These are phyloP conservation scores for Ellobius talpinus DNA, from an alignment of 2,113 vertebrate genomes.

Conservation along the genomic window DNA sequence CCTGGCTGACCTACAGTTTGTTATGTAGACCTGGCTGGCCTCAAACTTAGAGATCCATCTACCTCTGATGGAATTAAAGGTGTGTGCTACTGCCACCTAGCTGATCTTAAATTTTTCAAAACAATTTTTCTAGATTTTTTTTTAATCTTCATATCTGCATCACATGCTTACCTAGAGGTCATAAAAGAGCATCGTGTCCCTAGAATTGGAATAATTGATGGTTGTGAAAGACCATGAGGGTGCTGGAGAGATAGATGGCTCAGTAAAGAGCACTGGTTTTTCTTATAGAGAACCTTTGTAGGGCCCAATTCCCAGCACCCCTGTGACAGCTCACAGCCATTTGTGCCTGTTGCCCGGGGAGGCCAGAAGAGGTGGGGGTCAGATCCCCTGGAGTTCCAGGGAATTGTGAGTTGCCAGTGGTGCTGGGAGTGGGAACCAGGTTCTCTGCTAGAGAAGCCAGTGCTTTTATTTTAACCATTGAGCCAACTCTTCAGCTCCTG, in stretches of 20 bases:
- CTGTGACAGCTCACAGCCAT: not conserved
- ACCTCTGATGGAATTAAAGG: not conserved
- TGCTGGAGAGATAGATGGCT: not conserved
- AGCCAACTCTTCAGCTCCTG: not conserved
- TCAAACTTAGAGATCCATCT: not conserved
- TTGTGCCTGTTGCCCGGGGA: not conserved
- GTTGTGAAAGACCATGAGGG: not conserved
- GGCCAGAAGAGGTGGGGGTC: not conserved
- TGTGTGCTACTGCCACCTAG: not conserved
- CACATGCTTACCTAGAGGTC: not conserved
- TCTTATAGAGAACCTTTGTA: not conserved
- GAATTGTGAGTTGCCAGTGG: not conserved
- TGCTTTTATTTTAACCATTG: not conserved
- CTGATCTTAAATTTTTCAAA: not conserved
- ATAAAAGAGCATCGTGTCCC: not conserved
- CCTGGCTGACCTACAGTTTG: not conserved
- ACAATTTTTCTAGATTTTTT: not conserved
- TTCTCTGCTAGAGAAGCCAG: not conserved
- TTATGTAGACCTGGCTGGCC: not conserved
- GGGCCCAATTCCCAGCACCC: not conserved
- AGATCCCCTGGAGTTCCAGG: not conserved
- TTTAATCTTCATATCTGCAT: not conserved
- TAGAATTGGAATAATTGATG: not conserved
- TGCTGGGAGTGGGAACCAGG: not conserved
- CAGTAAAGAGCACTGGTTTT: not conserved